Evolutionary conservation across 1,140 invertebrate species (phyloP).

Genomic region (Trichogramma pretiosum): DNA sequence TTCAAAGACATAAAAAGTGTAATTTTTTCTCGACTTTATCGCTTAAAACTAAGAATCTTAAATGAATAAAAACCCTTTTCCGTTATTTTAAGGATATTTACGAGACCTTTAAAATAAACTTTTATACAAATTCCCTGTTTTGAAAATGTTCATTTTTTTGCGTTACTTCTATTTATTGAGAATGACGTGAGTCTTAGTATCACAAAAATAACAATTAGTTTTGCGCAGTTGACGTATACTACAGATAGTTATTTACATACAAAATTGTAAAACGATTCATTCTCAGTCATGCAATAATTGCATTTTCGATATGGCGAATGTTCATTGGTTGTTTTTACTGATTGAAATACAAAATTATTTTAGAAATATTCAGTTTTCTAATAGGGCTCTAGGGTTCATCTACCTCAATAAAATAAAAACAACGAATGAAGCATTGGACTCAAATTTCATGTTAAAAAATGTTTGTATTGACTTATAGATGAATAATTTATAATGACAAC

Average conservation of each 20-base stretch:
- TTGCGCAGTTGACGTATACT: slow-evolving; percentile 7
- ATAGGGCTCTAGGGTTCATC: no score
- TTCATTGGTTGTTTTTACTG: no score
- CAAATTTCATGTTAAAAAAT: no score
- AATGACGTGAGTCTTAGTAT: slow-evolving; percentile 8
- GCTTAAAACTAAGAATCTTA: slow-evolving; percentile 8
- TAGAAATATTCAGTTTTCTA: no score
- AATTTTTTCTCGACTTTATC: no score
- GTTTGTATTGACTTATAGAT: no score
- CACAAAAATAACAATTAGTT: slow-evolving; percentile 14
- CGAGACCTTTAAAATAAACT: slow-evolving; percentile 7
- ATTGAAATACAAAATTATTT: no score
- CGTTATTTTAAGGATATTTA: slow-evolving; percentile 12
- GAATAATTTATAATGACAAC: slow-evolving; percentile 29
- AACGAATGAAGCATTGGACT: no score
- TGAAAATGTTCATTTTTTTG: slow-evolving; percentile 8
- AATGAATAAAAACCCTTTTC: slow-evolving; percentile 1
- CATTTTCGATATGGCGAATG: no score
- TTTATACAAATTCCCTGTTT: slow-evolving; percentile 10
- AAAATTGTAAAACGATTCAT: slow-evolving; percentile 10
- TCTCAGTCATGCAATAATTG: slow-evolving; percentile 13
- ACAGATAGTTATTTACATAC: slow-evolving; percentile 14
- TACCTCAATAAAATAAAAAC: no score
- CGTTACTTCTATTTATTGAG: slow-evolving; percentile 9
- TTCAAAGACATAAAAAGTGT: no score